Conservation (phyloP, 2,888 invertebrate genomes). For the Nudaria mundana region DNA sequence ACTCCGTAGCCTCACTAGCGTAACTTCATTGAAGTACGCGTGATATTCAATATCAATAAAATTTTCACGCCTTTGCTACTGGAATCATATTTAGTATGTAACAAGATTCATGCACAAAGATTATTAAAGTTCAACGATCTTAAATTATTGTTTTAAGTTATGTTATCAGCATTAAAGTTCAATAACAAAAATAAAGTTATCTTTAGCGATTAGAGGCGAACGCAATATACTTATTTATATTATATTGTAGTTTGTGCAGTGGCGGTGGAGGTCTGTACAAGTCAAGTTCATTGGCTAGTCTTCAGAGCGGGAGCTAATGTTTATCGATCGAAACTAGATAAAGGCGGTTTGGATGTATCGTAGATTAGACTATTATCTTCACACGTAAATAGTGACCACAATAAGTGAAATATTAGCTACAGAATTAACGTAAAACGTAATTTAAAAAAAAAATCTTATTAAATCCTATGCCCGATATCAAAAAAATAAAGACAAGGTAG, state of each 20-base stretch:
- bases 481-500: no score
- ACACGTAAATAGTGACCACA: no score
- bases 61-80: not conserved
- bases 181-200: not conserved
- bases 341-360: no score
- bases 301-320: constrained; percentile 14
- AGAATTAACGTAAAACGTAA: no score
- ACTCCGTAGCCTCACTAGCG: constrained; percentile 34
- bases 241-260: constrained; percentile 56
- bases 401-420: no score
- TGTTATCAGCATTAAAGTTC: not conserved
- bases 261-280: constrained; percentile 64
- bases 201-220: not conserved
- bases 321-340: constrained; percentile 13
- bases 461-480: no score
- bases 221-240: constrained; percentile 40
- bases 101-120: no score
- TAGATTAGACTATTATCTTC: no score
- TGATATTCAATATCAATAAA: not conserved
- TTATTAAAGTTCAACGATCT: not conserved
- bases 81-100: no score
- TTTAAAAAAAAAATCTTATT: no score
- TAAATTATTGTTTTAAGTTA: not conserved
- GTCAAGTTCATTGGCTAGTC: constrained; percentile 70
- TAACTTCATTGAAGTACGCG: constrained; percentile 1